Conservation (phyloP, 2,113 vertebrate species). For the Mohoua ochrocephala region DNA sequence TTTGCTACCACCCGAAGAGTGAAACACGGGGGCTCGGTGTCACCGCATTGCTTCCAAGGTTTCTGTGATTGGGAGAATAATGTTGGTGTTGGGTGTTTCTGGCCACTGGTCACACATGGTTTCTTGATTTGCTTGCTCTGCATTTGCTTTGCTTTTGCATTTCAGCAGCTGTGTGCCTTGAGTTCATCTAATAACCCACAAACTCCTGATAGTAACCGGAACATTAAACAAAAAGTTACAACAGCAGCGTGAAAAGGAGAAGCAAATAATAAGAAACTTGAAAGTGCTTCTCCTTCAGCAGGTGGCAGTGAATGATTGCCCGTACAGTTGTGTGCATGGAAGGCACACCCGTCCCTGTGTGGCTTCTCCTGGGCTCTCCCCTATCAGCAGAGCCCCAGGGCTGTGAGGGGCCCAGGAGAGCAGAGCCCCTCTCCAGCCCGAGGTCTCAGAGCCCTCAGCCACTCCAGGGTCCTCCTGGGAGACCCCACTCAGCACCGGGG, state of each 20-base stretch:
- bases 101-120: background rate
- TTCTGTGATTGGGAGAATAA: background rate
- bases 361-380: too few relatives aligned
- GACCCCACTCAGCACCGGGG: rapidly evolving
- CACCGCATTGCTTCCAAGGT: background rate
- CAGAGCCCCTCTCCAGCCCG: background rate
- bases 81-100: background rate
- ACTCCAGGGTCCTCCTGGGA: background rate
- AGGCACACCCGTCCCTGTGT: rapidly evolving
- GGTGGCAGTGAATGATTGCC: background rate
- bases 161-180: background rate
- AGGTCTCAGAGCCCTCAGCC: background rate
- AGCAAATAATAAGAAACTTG: background rate
- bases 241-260: background rate
- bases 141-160: background rate
- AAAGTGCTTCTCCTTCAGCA: background rate
- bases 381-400: background rate
- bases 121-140: background rate
- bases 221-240: background rate
- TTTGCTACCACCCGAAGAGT: background rate
- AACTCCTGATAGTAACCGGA: background rate
- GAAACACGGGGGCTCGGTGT: background rate
- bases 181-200: background rate
- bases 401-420: background rate
- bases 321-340: rapidly evolving